Evolutionary conservation across 2,113 vertebrate species (phyloP).

Genomic region (Dunckerocampus dactyliophorus): DNA sequence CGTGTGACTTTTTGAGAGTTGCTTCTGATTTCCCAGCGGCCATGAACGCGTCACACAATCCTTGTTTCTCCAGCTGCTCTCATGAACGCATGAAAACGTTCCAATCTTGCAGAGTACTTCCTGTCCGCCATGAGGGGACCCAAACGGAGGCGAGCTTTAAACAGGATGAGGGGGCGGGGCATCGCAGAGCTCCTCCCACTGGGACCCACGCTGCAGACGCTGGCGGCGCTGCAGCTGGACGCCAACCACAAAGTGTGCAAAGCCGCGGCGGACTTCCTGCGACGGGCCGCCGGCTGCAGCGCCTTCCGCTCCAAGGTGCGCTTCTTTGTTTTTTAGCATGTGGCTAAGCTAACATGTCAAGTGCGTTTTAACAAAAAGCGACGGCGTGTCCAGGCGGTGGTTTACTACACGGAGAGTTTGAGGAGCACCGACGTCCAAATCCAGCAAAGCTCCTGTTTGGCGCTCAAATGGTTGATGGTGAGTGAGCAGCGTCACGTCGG

Average conservation of each 20-base stretch:
- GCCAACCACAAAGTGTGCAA: slow-evolving; percentile 78
- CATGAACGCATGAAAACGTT: not conserved
- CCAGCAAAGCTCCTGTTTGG: slow-evolving; percentile 82
- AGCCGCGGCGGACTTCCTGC: slow-evolving; percentile 73
- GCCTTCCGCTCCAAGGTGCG: slow-evolving; percentile 81
- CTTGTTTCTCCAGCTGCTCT: not conserved
- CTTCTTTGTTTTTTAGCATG: not conserved
- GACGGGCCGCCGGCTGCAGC: slow-evolving; percentile 61
- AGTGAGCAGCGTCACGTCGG: slow-evolving; percentile 29
- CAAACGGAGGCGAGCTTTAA: slow-evolving; percentile 72
- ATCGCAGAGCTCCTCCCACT: slow-evolving; percentile 82
- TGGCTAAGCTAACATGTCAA: not conserved
- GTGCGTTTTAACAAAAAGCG: too few species aligned
- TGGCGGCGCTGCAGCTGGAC: slow-evolving; percentile 82
- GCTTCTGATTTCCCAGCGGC: too few species aligned
- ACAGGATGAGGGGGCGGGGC: slow-evolving; percentile 76
- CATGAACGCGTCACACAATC: too few species aligned
- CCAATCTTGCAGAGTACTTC: slow-evolving; percentile 73
- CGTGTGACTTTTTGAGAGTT: too few species aligned
- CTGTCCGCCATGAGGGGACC: slow-evolving; percentile 74
- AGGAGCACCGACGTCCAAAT: slow-evolving; percentile 56
- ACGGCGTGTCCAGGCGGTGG: slow-evolving; percentile 71
- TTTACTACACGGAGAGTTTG: slow-evolving; percentile 81
- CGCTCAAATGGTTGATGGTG: slow-evolving; percentile 85
- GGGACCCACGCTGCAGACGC: slow-evolving; percentile 72